phyloP scores from a whole-genome alignment of 2,888 invertebrate species.

The Disparrhopalites patrizii region DNA sequence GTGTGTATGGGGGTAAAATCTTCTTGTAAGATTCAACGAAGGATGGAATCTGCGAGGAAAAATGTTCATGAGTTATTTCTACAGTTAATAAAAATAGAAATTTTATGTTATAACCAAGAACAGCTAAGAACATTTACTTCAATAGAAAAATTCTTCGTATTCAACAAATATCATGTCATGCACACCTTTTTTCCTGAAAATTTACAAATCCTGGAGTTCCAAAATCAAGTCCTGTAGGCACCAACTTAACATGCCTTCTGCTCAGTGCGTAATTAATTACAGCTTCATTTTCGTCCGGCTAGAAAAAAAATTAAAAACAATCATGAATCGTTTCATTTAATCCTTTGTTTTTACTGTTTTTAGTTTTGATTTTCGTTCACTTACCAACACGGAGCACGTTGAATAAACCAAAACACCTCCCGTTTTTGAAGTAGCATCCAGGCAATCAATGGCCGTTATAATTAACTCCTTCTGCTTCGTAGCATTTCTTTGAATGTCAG shows the following conservation, averaged over 20 bases:
- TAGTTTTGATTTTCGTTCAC: constrained; percentile 33
- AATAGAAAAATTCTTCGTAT: neutral
- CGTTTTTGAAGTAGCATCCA: constrained; percentile 82
- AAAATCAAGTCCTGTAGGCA: constrained; percentile 89
- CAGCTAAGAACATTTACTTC: neutral
- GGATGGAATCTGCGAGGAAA: constrained; percentile 91
- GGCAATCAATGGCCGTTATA: constrained; percentile 92
- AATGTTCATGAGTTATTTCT: no score
- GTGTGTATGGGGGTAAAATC: constrained; percentile 97
- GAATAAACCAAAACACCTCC: constrained; percentile 98
- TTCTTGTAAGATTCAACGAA: constrained; percentile 75
- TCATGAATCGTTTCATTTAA: neutral
- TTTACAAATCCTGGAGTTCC: constrained; percentile 92
- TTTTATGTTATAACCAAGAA: constrained; percentile 1
- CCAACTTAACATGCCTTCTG: constrained; percentile 83
- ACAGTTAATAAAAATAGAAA: neutral
- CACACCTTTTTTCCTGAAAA: constrained; percentile 62
- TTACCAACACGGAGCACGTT: constrained; percentile 87
- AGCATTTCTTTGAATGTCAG: constrained; percentile 84
- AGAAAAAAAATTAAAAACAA: constrained; percentile 38
- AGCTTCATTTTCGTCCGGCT: constrained; percentile 97
- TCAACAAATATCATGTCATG: neutral
- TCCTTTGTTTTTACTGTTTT: neutral
- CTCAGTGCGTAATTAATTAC: constrained; percentile 93
- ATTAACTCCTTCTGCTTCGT: constrained; percentile 89